Evolutionary conservation across 2,797 vertebrate species (phyloP).

Genomic region (Eulemur albifrons): DNA sequence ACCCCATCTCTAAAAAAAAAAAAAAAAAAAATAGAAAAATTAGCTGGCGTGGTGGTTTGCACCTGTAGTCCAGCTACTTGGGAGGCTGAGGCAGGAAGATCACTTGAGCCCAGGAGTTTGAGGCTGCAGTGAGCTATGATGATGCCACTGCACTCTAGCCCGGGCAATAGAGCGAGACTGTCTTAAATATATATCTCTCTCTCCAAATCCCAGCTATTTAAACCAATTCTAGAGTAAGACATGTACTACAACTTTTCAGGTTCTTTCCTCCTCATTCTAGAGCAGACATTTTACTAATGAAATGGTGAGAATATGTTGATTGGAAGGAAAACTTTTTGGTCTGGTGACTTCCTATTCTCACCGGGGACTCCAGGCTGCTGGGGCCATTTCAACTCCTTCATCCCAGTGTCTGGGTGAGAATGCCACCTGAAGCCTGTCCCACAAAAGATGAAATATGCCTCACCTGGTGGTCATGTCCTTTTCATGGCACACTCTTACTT

Average conservation of each 20-base stretch:
- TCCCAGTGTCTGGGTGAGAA: not conserved
- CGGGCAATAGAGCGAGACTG: no score
- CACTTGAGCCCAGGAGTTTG: not conserved
- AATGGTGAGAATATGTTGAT: not conserved
- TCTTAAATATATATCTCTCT: no score
- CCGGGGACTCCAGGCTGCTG: not conserved
- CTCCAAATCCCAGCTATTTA: not conserved
- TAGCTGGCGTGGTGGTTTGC: not conserved
- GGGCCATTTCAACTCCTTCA: not conserved
- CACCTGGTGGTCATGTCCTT: not conserved
- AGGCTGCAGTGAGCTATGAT: not conserved
- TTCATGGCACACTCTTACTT: not conserved
- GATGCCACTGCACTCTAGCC: no score
- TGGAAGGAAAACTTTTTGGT: not conserved
- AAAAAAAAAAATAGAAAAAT: not conserved
- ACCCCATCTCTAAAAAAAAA: not conserved
- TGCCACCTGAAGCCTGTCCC: not conserved
- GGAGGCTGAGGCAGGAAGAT: not conserved
- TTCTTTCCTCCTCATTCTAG: not conserved
- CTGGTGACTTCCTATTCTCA: not conserved
- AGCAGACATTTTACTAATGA: not conserved
- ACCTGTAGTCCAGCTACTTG: not conserved
- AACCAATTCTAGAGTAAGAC: not conserved
- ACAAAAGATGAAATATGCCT: not conserved
- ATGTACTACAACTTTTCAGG: accelerated